A percentile compares a stretch with the other conserved stretches of the same genome.
Conservation (phyloP, 2,888 invertebrate genomes). For the Reticulitermes lucifugus region DNA sequence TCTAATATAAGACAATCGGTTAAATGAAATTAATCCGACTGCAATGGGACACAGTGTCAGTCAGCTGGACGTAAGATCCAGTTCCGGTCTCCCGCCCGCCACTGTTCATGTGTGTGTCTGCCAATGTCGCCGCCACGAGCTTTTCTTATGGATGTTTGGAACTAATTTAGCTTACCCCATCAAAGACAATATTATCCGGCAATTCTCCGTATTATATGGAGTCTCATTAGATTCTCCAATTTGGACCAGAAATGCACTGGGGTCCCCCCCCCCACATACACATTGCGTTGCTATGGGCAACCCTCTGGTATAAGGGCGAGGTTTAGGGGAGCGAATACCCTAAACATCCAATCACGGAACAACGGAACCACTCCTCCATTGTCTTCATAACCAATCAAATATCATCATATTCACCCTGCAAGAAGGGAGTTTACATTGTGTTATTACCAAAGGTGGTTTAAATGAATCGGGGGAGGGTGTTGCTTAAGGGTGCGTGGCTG, state of each 20-base stretch:
- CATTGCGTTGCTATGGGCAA: constrained; percentile 34
- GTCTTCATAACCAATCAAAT: constrained; percentile 1
- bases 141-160: constrained; percentile 14
- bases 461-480: not conserved
- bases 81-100: no score
- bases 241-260: not conserved
- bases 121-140: not conserved
- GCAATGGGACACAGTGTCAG: no score
- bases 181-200: constrained; percentile 33
- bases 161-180: constrained; percentile 32
- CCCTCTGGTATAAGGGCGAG: constrained; percentile 1
- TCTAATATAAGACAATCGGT: no score
- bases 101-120: not conserved
- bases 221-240: constrained; percentile 33
- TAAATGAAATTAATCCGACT: no score
- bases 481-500: not conserved
- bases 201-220: constrained; percentile 21
- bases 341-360: not conserved
- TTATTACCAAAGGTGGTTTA: no score
- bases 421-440: not conserved
- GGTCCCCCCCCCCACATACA: no score
- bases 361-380: constrained; percentile 11
- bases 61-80: not conserved
- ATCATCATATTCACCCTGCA: not conserved
- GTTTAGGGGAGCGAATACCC: not conserved